Evolutionary conservation across 2,113 vertebrate genomes (phyloP).

Genomic region (Cercopithecus mona): DNA sequence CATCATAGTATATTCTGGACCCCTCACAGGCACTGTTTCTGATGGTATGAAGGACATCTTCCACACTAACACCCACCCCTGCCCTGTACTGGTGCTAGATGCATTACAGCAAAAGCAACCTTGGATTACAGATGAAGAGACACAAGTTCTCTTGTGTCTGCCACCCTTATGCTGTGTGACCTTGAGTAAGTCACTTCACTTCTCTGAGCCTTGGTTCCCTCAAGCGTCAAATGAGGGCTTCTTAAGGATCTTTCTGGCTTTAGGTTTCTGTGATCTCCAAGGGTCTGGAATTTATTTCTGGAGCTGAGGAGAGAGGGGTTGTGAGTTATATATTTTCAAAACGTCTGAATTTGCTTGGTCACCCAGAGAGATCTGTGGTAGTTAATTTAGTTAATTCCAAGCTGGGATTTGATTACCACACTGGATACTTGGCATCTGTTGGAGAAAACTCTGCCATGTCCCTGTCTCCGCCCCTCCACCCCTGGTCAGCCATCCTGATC

Average conservation of each 20-base stretch:
- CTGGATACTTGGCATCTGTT: neutral
- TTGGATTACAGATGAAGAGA: neutral
- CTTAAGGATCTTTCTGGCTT: neutral
- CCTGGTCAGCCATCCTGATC: neutral
- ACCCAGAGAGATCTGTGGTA: neutral
- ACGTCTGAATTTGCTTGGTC: neutral
- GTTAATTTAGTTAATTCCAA: conserved; percentile 16
- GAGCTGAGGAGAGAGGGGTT: neutral
- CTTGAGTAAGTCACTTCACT: neutral
- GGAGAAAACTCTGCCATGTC: neutral
- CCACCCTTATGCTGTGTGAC: neutral
- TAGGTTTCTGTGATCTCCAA: neutral
- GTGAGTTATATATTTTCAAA: conserved; percentile 19
- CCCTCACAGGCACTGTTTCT: neutral
- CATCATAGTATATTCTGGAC: neutral
- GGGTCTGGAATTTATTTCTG: conserved; percentile 21
- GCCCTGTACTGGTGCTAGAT: neutral
- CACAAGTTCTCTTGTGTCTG: neutral
- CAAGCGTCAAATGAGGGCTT: neutral
- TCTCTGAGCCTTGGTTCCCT: neutral
- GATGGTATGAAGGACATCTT: neutral
- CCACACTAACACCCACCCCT: neutral
- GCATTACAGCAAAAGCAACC: neutral
- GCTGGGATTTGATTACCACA: neutral
- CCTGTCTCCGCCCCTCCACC: neutral